Base-by-base conservation (phyloP, 2,797 vertebrate species). In the Harpagifer antarcticus region DNA sequence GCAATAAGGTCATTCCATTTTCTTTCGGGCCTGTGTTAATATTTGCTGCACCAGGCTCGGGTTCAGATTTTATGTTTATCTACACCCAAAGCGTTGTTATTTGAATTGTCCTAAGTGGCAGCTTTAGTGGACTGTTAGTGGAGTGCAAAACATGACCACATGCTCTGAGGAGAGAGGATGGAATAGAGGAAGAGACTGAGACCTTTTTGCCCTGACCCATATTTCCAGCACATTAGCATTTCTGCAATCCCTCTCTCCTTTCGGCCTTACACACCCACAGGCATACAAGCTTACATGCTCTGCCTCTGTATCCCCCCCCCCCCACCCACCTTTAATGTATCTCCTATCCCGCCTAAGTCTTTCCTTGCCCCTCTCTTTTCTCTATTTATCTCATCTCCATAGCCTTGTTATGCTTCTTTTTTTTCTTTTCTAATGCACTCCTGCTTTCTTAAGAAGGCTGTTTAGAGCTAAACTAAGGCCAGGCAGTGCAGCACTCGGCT, bases 381-480 rank as follows among this genome's bases (percentile, higher is more conserved):
- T 86, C 71, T 78, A 56, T 89, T 91, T 80, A 88, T 88, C 88
- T 86, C 77, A 76, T 88, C 83, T 86, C 68, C 61, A 48, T 83
- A 83, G 81, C 68, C 77, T 84, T 85, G 78, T 87, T 90, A 82
- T 81, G 60, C 82, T 79, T 72, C 1, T 77, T 78, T 50, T 72
- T 72, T 86, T 78, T 84, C 9, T 27, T 19, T 31, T 57, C 37
- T 87, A 86, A 86, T 89, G 85, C 81, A 74, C 74, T 71, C 64
- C 54, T 4, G 15, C 59, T 74, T 62, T 78, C 68, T 86, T 85
- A 67, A 76, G 77, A 86, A 84, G 85, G 60, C 74, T 62, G 53
- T 59, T 86, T 70, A 23, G 77, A 81, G 83, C 78, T 74, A 61
- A 82, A 79, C 85, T 85, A 81, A 91, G 89, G 86, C 84, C 81